Evolutionary conservation across 2,113 vertebrate genomes (phyloP), one percentile per base, ranked within the genome.

Genomic region (Tapirus terrestris): DNA sequence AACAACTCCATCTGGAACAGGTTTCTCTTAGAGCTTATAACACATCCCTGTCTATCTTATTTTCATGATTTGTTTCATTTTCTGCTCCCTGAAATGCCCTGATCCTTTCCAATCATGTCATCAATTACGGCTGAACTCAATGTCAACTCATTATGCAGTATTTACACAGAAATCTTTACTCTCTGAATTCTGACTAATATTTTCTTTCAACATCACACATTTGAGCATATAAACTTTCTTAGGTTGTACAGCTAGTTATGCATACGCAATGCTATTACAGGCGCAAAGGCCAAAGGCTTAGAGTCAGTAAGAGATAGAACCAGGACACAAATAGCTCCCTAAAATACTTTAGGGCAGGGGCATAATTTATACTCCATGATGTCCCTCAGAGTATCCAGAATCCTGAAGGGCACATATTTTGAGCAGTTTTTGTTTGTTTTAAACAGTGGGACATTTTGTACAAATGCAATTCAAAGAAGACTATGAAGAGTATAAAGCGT

Each of bases 121-220:
- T 77, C 33, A 80, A n/a, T 87, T 83, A 87, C 76, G 77, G 8
- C 1, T 53, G 45, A 86, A 51, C 10, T 75, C 51, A 84, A 8
- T 73, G 51, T 16, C 17, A 92, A 58, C 4, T 91, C 29, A 23
- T 43, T n/a, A 31, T 58, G 29, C n/a, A 72, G 8, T 33, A 31
- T 39, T 82, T 29, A 63, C 16, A 31, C 0, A 18, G 20, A 39
- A 6, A 43, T 84, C 5, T 84, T 90, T 72, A 56, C n/a, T 56
- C 36, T 94, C 39, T 33, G n/a, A 84, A 77, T 85, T 84, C 21
- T 88, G 4, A 25, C 11, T 48, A 51, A 45, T 16, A 33, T 79
- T 96, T 96, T 95, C 60, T 83, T 81, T 86, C 31, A 73, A 31
- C 20, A 72, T 60, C 77, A 89, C 3, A 36, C 29, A 79, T 73